Conservation (phyloP, 1,140 invertebrate genomes). For the Harlomillsia oculata region DNA sequence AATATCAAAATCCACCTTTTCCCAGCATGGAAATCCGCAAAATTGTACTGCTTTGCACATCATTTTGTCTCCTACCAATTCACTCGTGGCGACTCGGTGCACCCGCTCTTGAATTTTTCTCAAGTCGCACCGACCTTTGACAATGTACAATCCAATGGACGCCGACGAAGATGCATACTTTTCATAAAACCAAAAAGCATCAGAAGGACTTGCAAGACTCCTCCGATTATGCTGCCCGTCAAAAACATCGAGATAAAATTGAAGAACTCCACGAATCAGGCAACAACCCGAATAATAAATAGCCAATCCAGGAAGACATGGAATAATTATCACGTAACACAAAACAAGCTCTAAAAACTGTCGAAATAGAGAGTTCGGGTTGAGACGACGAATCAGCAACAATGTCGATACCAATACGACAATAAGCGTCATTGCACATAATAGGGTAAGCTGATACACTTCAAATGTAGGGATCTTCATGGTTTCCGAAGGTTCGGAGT, state of each 20-base stretch:
- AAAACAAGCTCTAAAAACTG: slow-evolving; percentile 4
- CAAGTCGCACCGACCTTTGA: slow-evolving; percentile 28
- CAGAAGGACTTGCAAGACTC: slow-evolving; percentile 1
- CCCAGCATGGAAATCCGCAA: slow-evolving; percentile 27
- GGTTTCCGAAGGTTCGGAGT: no score
- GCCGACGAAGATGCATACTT: slow-evolving; percentile 5
- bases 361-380: no score
- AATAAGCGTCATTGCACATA: no score
- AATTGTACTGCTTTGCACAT: slow-evolving; percentile 1
- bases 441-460: no score
- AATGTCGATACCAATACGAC: no score
- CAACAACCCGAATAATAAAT: slow-evolving; percentile 2
- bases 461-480: no score
- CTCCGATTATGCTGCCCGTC: background rate
- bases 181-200: slow-evolving; percentile 13
- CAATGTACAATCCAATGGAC: slow-evolving; percentile 18
- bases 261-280: background rate
- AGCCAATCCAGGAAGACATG: slow-evolving; percentile 7
- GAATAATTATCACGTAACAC: slow-evolving; percentile 10
- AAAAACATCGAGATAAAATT: background rate
- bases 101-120: slow-evolving; percentile 18
- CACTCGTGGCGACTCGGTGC: slow-evolving; percentile 1
- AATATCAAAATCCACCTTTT: slow-evolving; percentile 17
- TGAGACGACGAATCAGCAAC: no score
- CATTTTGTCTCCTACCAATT: slow-evolving; percentile 21